These are phyloP conservation scores for Leptinotarsa lineolata DNA, from an alignment of 1,140 invertebrate genomes.

Conservation along the genomic window DNA sequence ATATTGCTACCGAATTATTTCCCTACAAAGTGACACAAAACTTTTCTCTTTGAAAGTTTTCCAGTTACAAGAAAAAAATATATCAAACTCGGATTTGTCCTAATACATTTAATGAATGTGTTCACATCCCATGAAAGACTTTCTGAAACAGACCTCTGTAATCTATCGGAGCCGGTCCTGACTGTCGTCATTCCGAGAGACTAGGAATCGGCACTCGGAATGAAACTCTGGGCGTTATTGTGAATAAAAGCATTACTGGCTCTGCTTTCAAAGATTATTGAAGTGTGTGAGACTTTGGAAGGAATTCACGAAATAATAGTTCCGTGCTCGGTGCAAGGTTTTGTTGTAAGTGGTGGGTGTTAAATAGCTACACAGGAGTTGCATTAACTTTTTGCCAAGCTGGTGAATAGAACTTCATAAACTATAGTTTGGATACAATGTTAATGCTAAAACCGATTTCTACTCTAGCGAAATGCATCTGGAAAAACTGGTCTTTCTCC, in stretches of 20 bases:
- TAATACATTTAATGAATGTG: no score
- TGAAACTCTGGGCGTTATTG: slow-evolving; percentile 17
- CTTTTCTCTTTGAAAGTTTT: no score
- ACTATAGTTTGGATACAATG: slow-evolving; percentile 1
- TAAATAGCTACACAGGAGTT: slow-evolving; percentile 15
- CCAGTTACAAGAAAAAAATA: no score
- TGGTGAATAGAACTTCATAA: not conserved
- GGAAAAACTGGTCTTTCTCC: not conserved
- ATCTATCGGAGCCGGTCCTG: not conserved
- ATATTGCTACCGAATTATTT: no score
- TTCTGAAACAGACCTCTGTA: no score
- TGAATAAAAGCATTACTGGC: slow-evolving; percentile 22
- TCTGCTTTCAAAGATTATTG: slow-evolving; percentile 18
- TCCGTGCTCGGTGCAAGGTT: not conserved
- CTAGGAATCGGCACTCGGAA: not conserved
- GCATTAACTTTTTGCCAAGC: slow-evolving; percentile 9
- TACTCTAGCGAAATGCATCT: not conserved
- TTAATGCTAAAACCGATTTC: not conserved
- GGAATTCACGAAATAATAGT: slow-evolving; percentile 19
- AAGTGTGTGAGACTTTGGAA: slow-evolving; percentile 7
- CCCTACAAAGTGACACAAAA: no score
- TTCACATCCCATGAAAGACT: no score
- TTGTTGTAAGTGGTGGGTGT: slow-evolving; percentile 5
- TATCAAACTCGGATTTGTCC: no score
- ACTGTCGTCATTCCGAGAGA: not conserved